A percentile compares a stretch with the other conserved stretches of the same genome.
These are phyloP conservation scores for Eudyptes chrysolophus DNA, from an alignment of 2,113 vertebrate species.

Conservation along the genomic window DNA sequence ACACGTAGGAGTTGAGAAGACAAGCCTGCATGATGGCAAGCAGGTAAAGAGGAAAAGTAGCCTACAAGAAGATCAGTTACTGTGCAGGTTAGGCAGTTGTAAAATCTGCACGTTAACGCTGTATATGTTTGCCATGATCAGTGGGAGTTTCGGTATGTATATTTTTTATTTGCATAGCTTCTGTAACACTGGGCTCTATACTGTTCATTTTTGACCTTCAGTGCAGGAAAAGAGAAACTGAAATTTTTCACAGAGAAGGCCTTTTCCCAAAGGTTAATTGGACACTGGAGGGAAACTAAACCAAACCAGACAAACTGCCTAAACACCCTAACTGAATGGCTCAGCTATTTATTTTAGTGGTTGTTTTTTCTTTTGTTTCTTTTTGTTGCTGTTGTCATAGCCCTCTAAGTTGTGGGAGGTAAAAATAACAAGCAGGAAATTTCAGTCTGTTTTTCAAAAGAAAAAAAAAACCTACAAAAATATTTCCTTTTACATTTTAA, in stretches of 20 bases:
- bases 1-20: background rate
- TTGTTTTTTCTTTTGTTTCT: background rate
- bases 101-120: background rate
- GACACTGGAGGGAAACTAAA: background rate
- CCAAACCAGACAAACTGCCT: background rate
- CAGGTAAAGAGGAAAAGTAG: background rate
- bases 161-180: background rate
- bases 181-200: background rate
- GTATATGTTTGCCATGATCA: background rate
- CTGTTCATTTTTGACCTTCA: background rate
- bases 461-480: background rate
- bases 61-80: background rate
- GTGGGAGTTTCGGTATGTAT: background rate
- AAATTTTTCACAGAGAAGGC: background rate
- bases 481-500: background rate
- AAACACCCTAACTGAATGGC: background rate
- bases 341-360: background rate
- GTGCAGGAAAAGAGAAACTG: background rate
- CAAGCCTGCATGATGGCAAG: background rate
- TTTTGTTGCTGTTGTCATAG: background rate
- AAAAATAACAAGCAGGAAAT: conserved; percentile 18
- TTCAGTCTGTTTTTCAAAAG: background rate
- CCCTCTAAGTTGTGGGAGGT: background rate
- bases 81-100: background rate
- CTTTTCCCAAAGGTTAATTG: conserved; percentile 17